A percentile compares a stretch with the other conserved stretches of the same genome.
Conservation (phyloP, 2,797 vertebrate genomes). For the Gymnothorax reevesii region DNA sequence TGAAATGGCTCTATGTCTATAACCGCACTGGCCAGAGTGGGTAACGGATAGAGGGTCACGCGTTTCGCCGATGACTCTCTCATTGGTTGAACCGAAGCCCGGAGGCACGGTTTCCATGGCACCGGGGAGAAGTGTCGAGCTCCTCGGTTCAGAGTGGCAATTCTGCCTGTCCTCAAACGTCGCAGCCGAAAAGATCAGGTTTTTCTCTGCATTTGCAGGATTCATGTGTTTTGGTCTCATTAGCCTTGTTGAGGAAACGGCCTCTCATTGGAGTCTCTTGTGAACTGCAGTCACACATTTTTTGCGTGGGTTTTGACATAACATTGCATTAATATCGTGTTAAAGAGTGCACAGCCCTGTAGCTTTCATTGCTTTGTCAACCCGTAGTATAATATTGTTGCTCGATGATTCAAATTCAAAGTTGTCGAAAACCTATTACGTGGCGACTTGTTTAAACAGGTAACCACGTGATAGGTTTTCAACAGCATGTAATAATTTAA, state of each 20-base stretch:
- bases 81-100: background rate
- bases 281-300: background rate
- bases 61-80: background rate
- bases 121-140: background rate
- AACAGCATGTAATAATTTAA: no score
- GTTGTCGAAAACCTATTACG: no score
- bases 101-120: background rate
- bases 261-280: background rate
- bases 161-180: background rate
- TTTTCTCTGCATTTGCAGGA: background rate
- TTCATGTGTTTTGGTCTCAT: background rate
- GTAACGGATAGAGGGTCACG: background rate
- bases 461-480: no score
- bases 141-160: background rate
- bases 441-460: no score
- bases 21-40: background rate
- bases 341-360: background rate
- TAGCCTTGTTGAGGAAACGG: background rate
- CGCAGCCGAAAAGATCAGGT: background rate
- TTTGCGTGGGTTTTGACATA: background rate
- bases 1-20: no score
- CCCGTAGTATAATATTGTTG: no score
- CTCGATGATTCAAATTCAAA: no score
- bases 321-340: background rate
- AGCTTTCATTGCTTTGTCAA: background rate